Evolutionary conservation across 2,797 vertebrate genomes (phyloP).

Genomic region (Bovichtus variegatus): DNA sequence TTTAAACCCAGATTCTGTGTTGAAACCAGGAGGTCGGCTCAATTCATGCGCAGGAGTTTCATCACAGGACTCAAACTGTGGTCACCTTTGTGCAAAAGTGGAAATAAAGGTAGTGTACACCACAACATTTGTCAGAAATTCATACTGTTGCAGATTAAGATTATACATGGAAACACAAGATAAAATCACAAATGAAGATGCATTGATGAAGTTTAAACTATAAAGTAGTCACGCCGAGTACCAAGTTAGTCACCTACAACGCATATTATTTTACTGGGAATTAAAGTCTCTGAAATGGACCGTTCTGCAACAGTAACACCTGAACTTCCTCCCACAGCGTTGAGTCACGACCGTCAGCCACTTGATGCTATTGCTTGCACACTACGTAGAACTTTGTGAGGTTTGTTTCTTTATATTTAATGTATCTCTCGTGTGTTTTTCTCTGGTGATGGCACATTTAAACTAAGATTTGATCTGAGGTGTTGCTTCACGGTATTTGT

Average conservation of each 20-base stretch:
- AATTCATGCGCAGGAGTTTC: slow-evolving; percentile 35
- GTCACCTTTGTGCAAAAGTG: slow-evolving; percentile 26
- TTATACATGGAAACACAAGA: background rate
- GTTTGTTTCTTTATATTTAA: background rate
- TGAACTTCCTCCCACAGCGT: background rate
- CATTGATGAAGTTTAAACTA: background rate
- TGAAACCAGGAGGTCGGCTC: slow-evolving; percentile 24
- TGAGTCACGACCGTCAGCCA: background rate
- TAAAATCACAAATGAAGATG: background rate
- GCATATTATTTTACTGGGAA: background rate
- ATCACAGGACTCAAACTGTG: slow-evolving; percentile 35
- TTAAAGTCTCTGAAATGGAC: background rate
- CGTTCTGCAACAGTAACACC: background rate
- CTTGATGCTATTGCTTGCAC: background rate
- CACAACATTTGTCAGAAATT: background rate
- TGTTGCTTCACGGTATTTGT: background rate
- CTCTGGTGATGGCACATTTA: background rate
- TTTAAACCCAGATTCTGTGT: background rate
- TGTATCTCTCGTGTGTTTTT: background rate
- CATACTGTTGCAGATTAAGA: background rate
- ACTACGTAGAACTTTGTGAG: background rate
- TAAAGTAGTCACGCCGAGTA: background rate
- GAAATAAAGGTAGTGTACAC: background rate
- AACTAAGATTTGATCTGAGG: background rate
- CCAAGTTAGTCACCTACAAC: background rate